Base-by-base conservation (phyloP, 92 coral and sea anemone species). In the Micromussa lordhowensis region DNA sequence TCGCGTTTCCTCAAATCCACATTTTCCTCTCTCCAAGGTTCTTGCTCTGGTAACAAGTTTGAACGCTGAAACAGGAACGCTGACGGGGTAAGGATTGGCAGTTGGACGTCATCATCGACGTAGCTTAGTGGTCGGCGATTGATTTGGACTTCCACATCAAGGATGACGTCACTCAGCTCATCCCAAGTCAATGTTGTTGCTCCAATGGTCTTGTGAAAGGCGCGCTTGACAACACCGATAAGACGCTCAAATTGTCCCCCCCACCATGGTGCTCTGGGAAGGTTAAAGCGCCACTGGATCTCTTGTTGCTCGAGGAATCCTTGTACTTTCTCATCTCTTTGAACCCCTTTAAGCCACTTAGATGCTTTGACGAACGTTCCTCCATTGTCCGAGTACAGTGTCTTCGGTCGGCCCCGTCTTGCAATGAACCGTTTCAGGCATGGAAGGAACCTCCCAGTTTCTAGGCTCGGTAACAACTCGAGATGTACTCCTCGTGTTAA, bases 341-440 rank as follows among this genome's bases (percentile, higher is more conserved):
- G 53, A 10, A 10, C 53, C 68, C 36, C n/a, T n/a, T n/a, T n/a
- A n/a, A n/a, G n/a, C n/a, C n/a, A n/a, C n/a, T n/a, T n/a, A n/a
- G n/a, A n/a, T 16, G 82, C 82, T 53, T 53, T 55, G 40, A 78
- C 82, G 38, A 78, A 53, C 36, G 68, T 53, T 49, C 59, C 44
- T n/a, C 69, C 40, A 49, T 78, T 78, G 68, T 78, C 82, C 59
- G 82, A 78, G 82, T 78, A 78, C 82, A 78, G 68, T 10, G 38
- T 78, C 82, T 79, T 57, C 44, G 69, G 82, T 79, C 82, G 82
- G 69, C 82, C 82, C n/a, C 69, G 40, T 36, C 40, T 36, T 36
- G 40, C 40, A 36, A 36, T 36, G 69, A 79, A 79, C 28, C 82
- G 82, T 32, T 80, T 80, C 71, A 80, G 73, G 73, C 72, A 58